Percentiles rank a stretch among this genome's conserved stretches.
Conservation (phyloP, 2,888 invertebrate species). For the Thalpophila matura region DNA sequence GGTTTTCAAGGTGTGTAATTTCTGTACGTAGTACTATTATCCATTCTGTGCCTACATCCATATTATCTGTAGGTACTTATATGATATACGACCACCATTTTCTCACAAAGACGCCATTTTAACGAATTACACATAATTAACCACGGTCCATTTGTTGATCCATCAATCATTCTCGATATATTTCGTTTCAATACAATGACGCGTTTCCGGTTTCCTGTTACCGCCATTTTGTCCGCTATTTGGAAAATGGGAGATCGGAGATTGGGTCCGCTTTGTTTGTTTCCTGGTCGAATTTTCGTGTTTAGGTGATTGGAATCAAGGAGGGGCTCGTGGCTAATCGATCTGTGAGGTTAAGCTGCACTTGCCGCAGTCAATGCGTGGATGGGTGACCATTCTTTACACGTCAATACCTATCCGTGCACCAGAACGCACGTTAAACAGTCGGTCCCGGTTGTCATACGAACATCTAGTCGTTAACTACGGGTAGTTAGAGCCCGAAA, state of each 20-base stretch:
- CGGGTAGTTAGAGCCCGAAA: no score
- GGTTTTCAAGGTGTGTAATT: no score
- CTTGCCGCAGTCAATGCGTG: no score
- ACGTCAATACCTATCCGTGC: no score
- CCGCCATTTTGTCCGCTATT: slow-evolving; percentile 52
- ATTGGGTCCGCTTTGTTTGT: slow-evolving; percentile 44
- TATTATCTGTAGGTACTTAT: slow-evolving; percentile 18
- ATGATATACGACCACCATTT: slow-evolving; percentile 46
- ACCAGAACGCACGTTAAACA: no score
- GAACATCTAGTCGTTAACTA: no score
- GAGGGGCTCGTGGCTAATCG: no score
- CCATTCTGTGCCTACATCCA: no score
- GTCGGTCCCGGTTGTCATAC: no score
- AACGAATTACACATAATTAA: slow-evolving; percentile 61
- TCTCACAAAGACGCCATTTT: slow-evolving; percentile 52
- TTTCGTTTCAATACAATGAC: slow-evolving; percentile 51
- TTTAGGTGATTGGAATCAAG: slow-evolving; percentile 13
- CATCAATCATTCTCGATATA: slow-evolving; percentile 56
- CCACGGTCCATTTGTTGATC: slow-evolving; percentile 51
- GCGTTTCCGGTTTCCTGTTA: slow-evolving; percentile 40
- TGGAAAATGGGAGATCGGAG: slow-evolving; percentile 50
- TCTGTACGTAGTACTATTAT: no score
- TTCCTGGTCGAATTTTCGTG: slow-evolving; percentile 13
- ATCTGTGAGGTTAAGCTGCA: no score
- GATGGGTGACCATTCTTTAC: no score